Evolutionary conservation across 53 echinoderm and acorn worm genomes (phyloP).

Genomic region (Echinarachnius parma): DNA sequence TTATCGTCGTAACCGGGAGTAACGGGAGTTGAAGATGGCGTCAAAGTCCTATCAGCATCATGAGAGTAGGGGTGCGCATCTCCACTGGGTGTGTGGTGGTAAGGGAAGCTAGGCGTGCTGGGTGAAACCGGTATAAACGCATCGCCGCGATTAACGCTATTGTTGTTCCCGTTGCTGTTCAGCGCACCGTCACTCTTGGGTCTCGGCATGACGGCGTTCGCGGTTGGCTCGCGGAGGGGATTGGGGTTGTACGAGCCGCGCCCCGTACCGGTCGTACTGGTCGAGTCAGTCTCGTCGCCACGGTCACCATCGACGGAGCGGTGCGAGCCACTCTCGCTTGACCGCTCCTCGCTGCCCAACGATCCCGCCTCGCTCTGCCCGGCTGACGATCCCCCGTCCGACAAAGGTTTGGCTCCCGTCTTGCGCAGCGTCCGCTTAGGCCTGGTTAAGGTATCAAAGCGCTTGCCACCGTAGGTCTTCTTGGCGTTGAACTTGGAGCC

Average conservation of each 20-base stretch:
- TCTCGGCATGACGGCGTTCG: neutral
- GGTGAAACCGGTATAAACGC: neutral
- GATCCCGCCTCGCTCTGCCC: slow-evolving; percentile 68
- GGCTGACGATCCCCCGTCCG: slow-evolving; percentile 55
- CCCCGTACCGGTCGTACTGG: slow-evolving; percentile 59
- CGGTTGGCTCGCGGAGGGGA: neutral
- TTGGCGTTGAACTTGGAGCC: slow-evolving; percentile 59
- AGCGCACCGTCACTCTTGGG: slow-evolving; percentile 5
- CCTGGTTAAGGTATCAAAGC: slow-evolving; percentile 59
- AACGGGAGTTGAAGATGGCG: neutral
- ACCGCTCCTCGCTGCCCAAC: slow-evolving; percentile 73
- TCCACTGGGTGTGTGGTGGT: no score
- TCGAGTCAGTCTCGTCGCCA: slow-evolving; percentile 48
- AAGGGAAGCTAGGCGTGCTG: no score
- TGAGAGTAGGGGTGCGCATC: neutral
- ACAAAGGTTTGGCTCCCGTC: slow-evolving; percentile 5
- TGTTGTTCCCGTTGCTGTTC: slow-evolving; percentile 39
- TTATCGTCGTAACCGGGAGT: neutral
- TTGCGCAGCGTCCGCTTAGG: slow-evolving; percentile 81
- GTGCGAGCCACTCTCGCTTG: slow-evolving; percentile 82
- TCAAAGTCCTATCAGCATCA: slow-evolving; percentile 13
- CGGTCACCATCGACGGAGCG: slow-evolving; percentile 53
- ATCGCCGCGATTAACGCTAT: neutral
- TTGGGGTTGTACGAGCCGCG: slow-evolving; percentile 23
- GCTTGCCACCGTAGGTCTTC: slow-evolving; percentile 82